Conservation (phyloP, 2,888 invertebrate genomes). For the Dolomedes plantarius region DNA sequence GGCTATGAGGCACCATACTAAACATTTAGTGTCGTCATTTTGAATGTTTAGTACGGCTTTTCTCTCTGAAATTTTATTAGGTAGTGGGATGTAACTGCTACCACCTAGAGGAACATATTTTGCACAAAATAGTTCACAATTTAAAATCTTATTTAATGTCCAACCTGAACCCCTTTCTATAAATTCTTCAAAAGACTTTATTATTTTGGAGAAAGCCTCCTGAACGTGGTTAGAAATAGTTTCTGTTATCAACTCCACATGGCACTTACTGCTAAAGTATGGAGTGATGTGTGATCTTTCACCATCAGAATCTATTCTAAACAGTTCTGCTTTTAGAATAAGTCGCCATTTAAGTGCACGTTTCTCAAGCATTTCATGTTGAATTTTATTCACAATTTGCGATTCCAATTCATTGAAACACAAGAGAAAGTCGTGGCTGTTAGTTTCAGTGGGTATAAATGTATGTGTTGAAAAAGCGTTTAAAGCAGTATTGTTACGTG, state of each 20-base stretch:
- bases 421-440: no score
- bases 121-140: background rate
- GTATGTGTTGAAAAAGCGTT: no score
- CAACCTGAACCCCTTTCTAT: background rate
- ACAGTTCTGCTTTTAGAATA: background rate
- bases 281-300: background rate
- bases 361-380: no score
- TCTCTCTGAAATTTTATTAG: background rate
- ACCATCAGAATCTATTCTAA: background rate
- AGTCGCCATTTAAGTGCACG: background rate
- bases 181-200: no score
- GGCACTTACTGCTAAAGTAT: no score
- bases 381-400: no score
- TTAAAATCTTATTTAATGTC: background rate
- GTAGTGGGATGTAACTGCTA: background rate
- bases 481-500: no score
- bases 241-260: no score
- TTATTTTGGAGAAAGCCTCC: no score
- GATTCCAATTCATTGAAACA: no score
- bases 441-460: no score
- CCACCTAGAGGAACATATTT: background rate
- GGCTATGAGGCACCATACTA: background rate
- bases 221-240: no score
- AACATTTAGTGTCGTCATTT: background rate
- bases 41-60: slow-evolving; percentile 5